phyloP scores from a whole-genome alignment of 2,113 vertebrate genomes.

The Thryonomys swinderianus region DNA sequence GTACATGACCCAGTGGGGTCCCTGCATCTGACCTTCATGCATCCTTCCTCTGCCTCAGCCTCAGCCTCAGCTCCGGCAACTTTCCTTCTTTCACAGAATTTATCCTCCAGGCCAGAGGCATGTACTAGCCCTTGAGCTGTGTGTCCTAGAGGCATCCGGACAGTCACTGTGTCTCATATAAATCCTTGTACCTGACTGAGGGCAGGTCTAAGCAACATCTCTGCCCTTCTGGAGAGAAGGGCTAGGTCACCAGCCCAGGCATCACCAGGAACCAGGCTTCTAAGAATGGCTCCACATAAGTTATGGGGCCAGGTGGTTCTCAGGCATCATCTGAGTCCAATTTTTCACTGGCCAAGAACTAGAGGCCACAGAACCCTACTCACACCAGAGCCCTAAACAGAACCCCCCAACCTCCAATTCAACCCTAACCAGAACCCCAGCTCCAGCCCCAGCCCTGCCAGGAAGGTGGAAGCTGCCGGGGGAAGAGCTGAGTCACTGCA shows the following conservation, averaged over 20 bases:
- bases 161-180: background rate
- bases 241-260: fast-evolving
- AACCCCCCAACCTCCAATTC: background rate
- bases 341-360: background rate
- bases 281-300: background rate
- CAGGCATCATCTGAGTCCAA: too few species aligned
- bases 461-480: background rate
- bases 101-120: background rate
- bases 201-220: fast-evolving
- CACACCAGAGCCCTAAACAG: background rate
- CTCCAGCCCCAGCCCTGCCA: background rate
- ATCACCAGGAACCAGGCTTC: fast-evolving
- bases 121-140: background rate
- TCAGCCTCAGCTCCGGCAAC: fast-evolving
- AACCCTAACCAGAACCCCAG: background rate
- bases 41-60: fast-evolving
- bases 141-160: background rate
- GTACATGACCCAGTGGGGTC: fast-evolving
- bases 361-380: too few species aligned
- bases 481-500: conserved; percentile 53
- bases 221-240: background rate
- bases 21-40: fast-evolving
- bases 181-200: fast-evolving
- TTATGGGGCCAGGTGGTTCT: too few species aligned
- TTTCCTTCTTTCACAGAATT: background rate